Evolutionary conservation across 2,888 invertebrate species (phyloP).

Genomic region (Leptopilina syphax): DNA sequence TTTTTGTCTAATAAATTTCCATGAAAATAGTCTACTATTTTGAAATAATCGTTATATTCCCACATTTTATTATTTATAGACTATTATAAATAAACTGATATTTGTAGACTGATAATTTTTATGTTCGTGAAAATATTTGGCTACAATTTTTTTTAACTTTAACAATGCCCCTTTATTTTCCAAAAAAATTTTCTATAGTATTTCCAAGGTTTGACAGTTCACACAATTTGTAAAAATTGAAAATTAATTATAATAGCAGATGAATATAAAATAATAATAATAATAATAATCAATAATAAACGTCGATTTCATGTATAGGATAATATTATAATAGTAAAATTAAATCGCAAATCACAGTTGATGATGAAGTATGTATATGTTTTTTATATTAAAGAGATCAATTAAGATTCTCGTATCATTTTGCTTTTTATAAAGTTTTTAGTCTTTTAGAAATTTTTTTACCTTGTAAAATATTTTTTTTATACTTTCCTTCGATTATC

Average conservation of each 20-base stretch:
- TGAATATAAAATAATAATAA: conserved; percentile 14
- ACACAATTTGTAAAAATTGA: conserved; percentile 61
- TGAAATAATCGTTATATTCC: too few species aligned
- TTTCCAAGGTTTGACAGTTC: conserved; percentile 52
- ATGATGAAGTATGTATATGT: background rate
- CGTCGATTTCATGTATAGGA: background rate
- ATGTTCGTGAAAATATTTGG: conserved; percentile 4
- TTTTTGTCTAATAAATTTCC: too few species aligned
- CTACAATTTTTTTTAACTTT: conserved; percentile 66
- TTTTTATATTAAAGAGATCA: conserved; percentile 17
- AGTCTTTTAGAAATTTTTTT: too few species aligned
- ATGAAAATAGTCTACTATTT: too few species aligned
- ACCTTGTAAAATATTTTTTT: background rate
- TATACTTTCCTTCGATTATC: background rate
- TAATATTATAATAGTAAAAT: conserved; percentile 6
- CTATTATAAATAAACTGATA: too few species aligned
- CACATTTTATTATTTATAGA: too few species aligned
- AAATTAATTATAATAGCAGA: background rate
- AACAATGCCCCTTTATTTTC: conserved; percentile 73
- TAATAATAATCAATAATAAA: background rate
- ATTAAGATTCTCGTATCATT: conserved; percentile 11
- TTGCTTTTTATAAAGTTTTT: background rate
- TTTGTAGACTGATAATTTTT: too few species aligned
- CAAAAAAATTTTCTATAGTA: conserved; percentile 55
- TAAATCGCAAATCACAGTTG: conserved; percentile 21